Evolutionary conservation across 2,113 vertebrate genomes (phyloP).

Genomic region (Phrynosoma blainvillii): DNA sequence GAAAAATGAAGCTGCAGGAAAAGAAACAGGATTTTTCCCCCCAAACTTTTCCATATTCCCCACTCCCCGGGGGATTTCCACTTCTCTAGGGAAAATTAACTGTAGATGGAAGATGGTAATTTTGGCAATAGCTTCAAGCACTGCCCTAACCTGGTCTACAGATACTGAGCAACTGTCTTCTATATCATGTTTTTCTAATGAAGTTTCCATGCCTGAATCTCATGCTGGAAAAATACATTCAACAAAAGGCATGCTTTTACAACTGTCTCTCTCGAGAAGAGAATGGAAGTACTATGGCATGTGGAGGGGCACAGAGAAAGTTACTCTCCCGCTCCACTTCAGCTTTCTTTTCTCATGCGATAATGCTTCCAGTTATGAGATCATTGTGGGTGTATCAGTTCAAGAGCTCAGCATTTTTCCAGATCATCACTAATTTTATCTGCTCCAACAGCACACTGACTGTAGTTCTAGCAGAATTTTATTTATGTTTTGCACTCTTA

Average conservation of each 20-base stretch:
- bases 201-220: background rate
- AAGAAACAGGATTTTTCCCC: no score
- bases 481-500: background rate
- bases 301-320: no score
- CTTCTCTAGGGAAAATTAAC: background rate
- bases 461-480: background rate
- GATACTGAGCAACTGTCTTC: background rate
- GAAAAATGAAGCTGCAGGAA: no score
- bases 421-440: background rate
- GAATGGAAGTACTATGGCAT: no score
- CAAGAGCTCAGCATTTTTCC: background rate
- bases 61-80: background rate
- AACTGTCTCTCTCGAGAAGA: no score
- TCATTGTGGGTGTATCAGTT: background rate
- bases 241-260: no score
- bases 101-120: background rate
- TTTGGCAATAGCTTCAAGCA: background rate
- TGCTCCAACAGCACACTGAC: background rate
- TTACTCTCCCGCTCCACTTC: no score
- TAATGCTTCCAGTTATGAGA: background rate
- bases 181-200: background rate
- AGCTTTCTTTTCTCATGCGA: no score
- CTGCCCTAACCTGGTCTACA: background rate
- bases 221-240: no score
- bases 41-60: no score